A percentile compares a stretch with the other conserved stretches of the same genome.
Evolutionary conservation across 2,113 vertebrate species (phyloP).

Genomic region (Dromiciops gliroides): DNA sequence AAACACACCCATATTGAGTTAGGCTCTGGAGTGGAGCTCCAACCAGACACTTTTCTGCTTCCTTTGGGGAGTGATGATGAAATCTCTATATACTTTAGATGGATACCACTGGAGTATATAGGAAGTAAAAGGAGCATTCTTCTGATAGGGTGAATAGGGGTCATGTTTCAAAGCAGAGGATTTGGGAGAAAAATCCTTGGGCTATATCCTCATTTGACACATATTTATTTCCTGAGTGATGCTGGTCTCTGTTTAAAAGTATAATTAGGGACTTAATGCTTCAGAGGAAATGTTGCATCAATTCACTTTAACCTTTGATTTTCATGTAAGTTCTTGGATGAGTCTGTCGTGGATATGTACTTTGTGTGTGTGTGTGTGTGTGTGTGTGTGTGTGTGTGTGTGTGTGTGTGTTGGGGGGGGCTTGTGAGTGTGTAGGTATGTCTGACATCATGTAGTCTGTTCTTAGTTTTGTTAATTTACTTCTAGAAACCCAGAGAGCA

Average conservation of each 20-base stretch:
- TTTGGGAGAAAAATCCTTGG: conserved; percentile 17
- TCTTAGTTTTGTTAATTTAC: neutral
- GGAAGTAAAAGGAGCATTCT: neutral
- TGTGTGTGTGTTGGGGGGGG: neutral
- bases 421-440: neutral
- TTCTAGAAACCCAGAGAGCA: neutral
- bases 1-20: conserved; percentile 9
- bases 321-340: neutral
- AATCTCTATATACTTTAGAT: neutral
- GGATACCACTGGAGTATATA: neutral
- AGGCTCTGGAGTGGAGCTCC: conserved; percentile 43
- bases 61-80: conserved; percentile 30
- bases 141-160: neutral
- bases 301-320: neutral
- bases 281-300: neutral
- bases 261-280: neutral
- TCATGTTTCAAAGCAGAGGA: conserved; percentile 21
- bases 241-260: neutral
- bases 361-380: no score
- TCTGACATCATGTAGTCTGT: neutral
- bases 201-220: neutral
- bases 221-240: conserved; percentile 10
- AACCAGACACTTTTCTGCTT: conserved; percentile 13
- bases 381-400: no score
- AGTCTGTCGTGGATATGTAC: neutral